phyloP scores from a whole-genome alignment of 2,888 invertebrate genomes.

The Teinopalpus imperialis region DNA sequence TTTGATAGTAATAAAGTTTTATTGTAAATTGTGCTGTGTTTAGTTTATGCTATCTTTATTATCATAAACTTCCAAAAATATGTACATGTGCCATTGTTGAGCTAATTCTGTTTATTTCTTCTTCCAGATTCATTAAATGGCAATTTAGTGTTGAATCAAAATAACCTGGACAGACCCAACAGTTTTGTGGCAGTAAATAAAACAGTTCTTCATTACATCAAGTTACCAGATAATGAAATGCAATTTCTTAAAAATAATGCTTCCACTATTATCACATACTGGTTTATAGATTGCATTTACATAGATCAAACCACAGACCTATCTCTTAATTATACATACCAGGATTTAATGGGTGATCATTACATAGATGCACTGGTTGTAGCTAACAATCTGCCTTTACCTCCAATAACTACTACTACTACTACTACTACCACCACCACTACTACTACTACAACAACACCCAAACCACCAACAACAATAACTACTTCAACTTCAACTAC shows the following conservation, averaged over 20 bases:
- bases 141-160: slow-evolving; percentile 83
- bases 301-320: slow-evolving; percentile 84
- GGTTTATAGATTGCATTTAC: slow-evolving; percentile 90
- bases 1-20: no score
- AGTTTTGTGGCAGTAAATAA: slow-evolving; percentile 85
- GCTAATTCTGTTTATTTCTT: no score
- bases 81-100: no score
- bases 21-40: no score
- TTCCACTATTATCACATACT: slow-evolving; percentile 83
- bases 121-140: slow-evolving; percentile 86
- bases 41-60: no score
- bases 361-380: slow-evolving; percentile 87
- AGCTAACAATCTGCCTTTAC: slow-evolving; percentile 85
- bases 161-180: slow-evolving; percentile 75
- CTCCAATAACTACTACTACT: slow-evolving; percentile 74
- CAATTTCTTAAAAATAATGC: slow-evolving; percentile 77
- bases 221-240: slow-evolving; percentile 82
- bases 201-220: slow-evolving; percentile 81
- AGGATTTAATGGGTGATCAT: slow-evolving; percentile 81
- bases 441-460: slow-evolving; percentile 66
- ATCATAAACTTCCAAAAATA: no score
- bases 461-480: slow-evolving; percentile 56
- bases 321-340: slow-evolving; percentile 84
- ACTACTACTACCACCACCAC: slow-evolving; percentile 71
- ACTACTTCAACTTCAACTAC: slow-evolving; percentile 47